Conservation (phyloP, 1,140 invertebrate species). For the Spodoptera litura region DNA sequence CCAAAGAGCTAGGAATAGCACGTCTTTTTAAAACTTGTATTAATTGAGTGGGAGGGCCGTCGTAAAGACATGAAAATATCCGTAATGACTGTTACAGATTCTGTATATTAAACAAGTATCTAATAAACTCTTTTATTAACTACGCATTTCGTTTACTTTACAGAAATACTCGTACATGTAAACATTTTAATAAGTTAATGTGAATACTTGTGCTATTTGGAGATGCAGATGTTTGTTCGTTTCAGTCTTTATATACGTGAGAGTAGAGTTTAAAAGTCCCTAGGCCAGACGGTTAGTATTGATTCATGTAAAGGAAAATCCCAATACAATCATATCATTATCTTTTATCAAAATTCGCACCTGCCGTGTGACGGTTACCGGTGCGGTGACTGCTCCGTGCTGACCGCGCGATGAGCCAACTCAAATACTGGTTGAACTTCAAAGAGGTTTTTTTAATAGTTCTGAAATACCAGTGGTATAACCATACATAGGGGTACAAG, state of each 20-base stretch:
- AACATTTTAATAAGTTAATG: constrained; percentile 2
- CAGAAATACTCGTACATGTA: not conserved
- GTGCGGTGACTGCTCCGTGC: not conserved
- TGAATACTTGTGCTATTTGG: not conserved
- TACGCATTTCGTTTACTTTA: not conserved
- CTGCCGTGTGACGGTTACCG: not conserved
- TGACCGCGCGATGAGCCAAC: constrained; percentile 10
- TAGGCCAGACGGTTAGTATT: not conserved
- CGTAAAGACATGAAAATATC: constrained; percentile 14
- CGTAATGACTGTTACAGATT: not conserved
- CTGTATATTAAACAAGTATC: not conserved
- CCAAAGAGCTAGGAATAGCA: constrained; percentile 5
- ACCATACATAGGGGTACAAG: not conserved
- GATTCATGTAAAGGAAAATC: constrained; percentile 27
- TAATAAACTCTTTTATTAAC: constrained; percentile 11
- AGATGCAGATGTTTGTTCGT: not conserved
- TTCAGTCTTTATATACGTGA: not conserved
- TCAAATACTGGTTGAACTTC: not conserved
- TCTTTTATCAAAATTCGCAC: constrained; percentile 18
- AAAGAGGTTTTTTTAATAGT: constrained; percentile 10
- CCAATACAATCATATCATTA: constrained; percentile 10
- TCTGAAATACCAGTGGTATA: not conserved
- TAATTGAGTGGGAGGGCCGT: constrained; percentile 13
- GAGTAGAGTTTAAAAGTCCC: not conserved
- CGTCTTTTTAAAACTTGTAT: constrained; percentile 2